Evolutionary conservation across 2,888 invertebrate genomes (phyloP).

Genomic region (Stenichneumon culpator): DNA sequence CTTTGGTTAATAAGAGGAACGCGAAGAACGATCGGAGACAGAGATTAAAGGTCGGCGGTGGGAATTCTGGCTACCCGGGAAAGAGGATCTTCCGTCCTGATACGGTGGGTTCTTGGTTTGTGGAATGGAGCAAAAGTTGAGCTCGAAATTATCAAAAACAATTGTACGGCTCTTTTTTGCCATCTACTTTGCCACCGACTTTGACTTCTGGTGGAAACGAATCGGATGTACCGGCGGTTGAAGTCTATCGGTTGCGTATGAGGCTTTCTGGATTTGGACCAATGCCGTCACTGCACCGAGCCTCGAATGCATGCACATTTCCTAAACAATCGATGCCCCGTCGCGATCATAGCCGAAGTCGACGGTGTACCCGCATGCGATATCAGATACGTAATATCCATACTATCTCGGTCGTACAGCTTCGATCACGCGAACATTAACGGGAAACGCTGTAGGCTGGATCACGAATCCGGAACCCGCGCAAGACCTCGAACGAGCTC

Average conservation of each 20-base stretch:
- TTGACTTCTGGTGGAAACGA: not conserved
- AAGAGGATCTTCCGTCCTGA: constrained; percentile 27
- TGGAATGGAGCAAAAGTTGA: constrained; percentile 5
- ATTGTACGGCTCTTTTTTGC: not conserved
- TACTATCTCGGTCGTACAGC: constrained; percentile 18
- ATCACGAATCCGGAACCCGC: constrained; percentile 70
- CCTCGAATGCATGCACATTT: not conserved
- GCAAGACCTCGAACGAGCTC: constrained; percentile 69
- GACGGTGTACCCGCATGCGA: constrained; percentile 9
- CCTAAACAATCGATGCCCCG: not conserved
- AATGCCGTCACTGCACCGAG: not conserved
- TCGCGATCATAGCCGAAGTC: constrained; percentile 32
- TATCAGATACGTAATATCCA: constrained; percentile 29
- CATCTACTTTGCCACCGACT: too few species aligned
- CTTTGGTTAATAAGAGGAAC: constrained; percentile 64
- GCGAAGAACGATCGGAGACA: constrained; percentile 59
- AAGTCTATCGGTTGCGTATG: not conserved
- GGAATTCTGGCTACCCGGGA: constrained; percentile 23
- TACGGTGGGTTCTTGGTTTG: constrained; percentile 28
- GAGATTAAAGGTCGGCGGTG: constrained; percentile 58
- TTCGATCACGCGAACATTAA: constrained; percentile 43
- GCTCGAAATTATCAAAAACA: not conserved
- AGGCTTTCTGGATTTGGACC: not conserved
- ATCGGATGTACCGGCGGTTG: not conserved
- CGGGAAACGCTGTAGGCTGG: constrained; percentile 53